Evolutionary conservation across 1,140 invertebrate species (phyloP).

Genomic region (Diploscapter pachys): DNA sequence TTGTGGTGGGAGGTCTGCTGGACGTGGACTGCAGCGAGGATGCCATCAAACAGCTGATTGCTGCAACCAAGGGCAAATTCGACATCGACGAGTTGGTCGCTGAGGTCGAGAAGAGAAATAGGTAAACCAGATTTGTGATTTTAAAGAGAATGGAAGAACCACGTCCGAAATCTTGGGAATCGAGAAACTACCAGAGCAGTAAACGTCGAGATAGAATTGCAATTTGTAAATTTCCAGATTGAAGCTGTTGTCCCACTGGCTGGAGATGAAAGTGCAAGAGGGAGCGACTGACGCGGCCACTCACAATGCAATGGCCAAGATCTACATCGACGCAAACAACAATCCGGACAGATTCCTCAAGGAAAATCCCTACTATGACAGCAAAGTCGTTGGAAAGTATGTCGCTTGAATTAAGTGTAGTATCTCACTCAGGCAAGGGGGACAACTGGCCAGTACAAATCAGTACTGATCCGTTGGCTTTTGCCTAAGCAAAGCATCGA

Average conservation of each 20-base stretch:
- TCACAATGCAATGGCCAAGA: constrained; percentile 97
- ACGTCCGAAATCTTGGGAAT: too few relatives aligned
- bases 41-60: constrained; percentile 95
- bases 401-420: too few relatives aligned
- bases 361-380: constrained; percentile 89
- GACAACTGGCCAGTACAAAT: too few relatives aligned
- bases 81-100: constrained; percentile 97
- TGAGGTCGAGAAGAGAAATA: constrained; percentile 89
- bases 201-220: constrained; percentile 3
- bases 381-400: constrained; percentile 69
- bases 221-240: constrained; percentile 60
- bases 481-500: too few relatives aligned
- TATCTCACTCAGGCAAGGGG: too few relatives aligned
- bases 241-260: constrained; percentile 91
- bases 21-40: constrained; percentile 97
- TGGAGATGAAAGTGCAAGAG: constrained; percentile 90
- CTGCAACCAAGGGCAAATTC: constrained; percentile 89
- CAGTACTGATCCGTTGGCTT: too few relatives aligned
- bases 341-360: constrained; percentile 95
- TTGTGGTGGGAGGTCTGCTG: constrained; percentile 90
- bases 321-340: constrained; percentile 96
- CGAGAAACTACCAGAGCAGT: too few relatives aligned
- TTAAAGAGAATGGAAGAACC: neutral
- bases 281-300: constrained; percentile 94
- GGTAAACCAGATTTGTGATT: constrained; percentile 59